phyloP scores from a whole-genome alignment of 2,113 vertebrate species.

The Chamaetylas fuelleborni region DNA sequence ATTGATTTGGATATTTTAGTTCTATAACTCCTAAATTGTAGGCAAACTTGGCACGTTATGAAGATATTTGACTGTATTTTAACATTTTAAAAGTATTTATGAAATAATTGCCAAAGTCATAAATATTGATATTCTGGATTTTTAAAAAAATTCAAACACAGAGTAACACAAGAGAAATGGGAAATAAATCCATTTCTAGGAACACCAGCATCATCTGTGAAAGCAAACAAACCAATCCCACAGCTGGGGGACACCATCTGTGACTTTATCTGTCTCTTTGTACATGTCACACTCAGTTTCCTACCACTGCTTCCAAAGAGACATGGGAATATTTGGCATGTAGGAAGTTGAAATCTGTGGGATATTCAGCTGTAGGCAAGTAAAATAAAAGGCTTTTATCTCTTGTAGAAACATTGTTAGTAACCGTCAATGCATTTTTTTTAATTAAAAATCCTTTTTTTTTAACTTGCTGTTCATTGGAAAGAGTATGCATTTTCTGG shows the following conservation, averaged over 20 bases:
- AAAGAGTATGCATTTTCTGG: neutral
- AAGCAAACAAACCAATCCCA: neutral
- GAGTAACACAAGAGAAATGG: neutral
- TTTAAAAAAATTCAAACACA: neutral
- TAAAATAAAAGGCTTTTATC: neutral
- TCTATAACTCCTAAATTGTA: conserved; percentile 28
- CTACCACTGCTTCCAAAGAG: neutral
- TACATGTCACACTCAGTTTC: neutral
- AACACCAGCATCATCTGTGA: neutral
- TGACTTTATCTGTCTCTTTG: neutral
- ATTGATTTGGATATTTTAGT: conserved; percentile 64
- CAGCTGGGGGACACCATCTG: neutral
- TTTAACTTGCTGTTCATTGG: neutral
- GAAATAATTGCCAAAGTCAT: conserved; percentile 12
- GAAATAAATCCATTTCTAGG: neutral
- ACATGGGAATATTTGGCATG: neutral
- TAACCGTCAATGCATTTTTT: neutral
- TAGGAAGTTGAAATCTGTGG: neutral
- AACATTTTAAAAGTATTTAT: conserved; percentile 38
- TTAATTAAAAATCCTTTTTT: neutral
- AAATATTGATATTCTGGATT: neutral
- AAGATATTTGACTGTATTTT: conserved; percentile 38
- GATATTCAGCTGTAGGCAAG: neutral
- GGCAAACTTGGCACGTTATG: conserved; percentile 31
- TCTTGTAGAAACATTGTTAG: neutral